Evolutionary conservation across 1,140 invertebrate genomes (phyloP), one percentile per base, ranked within the genome.

Genomic region (Drosophila ambigua): DNA sequence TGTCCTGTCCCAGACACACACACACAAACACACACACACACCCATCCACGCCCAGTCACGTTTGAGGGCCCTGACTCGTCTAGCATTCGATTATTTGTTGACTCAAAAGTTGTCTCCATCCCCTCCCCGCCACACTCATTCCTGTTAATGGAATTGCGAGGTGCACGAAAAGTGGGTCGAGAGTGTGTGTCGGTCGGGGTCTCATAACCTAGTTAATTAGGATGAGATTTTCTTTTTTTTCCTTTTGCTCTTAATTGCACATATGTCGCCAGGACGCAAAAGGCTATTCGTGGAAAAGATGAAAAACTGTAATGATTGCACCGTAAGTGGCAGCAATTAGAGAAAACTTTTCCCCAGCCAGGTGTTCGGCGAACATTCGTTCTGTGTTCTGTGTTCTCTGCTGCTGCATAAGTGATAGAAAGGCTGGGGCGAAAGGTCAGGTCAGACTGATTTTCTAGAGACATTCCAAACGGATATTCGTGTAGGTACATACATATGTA

Each of bases 271-370:
- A 72, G 11, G 13, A 43, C 35, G 60, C 9, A 16, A 43, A 31
- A 31, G 8, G 49, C 53, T 44, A 26, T 4, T 9, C 9, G 31
- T 35, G 8, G 31, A 28, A 28, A 28, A 28, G 26, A 11, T 35
- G 31, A 35, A 62, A 78, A 72, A 65, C 54, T 65, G 73, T 87
- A 72, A 66, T 77, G 73, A 84, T 84, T 84, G 79, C 76, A 85
- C 55, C 76, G 73, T 61, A 80, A 78, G 68, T 81, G 78, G 49
- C 77, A 65, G 76, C 81, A 81, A 81, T 85, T 87, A 85, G 69
- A 65, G 78, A 59, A 59, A 78, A 50, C 72, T 87, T 77, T 49
- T 52, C 15, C 16, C 57, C 54, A 53, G 44, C 15, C 52, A 59
- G 64, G 53, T 59, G 53, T 39, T 39, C 11, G 4, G 39, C 41